phyloP scores from a whole-genome alignment of 2,797 vertebrate genomes.

The Helicolenus hilgendorfi region DNA sequence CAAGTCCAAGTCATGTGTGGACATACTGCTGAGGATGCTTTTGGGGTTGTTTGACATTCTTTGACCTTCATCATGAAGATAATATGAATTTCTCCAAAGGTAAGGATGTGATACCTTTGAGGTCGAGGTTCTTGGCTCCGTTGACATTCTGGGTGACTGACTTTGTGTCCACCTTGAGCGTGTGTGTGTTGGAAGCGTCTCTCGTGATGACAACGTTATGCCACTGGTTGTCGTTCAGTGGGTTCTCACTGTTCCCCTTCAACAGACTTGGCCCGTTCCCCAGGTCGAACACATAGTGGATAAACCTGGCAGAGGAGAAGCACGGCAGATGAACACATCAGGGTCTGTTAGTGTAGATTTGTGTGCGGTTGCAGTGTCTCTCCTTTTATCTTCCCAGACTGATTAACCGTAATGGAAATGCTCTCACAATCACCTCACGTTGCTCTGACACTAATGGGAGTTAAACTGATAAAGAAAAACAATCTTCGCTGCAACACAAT shows the following conservation, averaged over 20 bases:
- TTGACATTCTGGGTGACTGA: constrained; percentile 98
- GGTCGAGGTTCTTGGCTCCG: constrained; percentile 98
- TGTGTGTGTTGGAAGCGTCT: constrained; percentile 96
- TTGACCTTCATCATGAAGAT: not conserved
- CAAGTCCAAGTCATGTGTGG: not conserved
- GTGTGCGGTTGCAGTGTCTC: not conserved
- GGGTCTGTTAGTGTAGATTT: not conserved
- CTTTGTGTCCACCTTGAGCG: constrained; percentile 96
- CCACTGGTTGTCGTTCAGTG: constrained; percentile 98
- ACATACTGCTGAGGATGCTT: not conserved
- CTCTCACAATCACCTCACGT: not conserved
- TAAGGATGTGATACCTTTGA: constrained; percentile 91
- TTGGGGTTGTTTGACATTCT: not conserved
- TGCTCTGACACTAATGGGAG: constrained; percentile 3
- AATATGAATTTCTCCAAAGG: not conserved
- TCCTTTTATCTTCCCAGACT: constrained; percentile 5
- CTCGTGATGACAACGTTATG: constrained; percentile 97
- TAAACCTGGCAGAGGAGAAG: constrained; percentile 90
- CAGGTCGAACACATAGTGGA: constrained; percentile 98
- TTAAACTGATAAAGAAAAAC: constrained; percentile 33
- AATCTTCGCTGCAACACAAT: not conserved
- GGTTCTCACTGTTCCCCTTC: constrained; percentile 97
- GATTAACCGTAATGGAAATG: constrained; percentile 25
- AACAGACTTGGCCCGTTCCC: constrained; percentile 97
- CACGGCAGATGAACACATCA: not conserved